phyloP scores from a whole-genome alignment of 1,140 invertebrate genomes.

The Dryas iulia region DNA sequence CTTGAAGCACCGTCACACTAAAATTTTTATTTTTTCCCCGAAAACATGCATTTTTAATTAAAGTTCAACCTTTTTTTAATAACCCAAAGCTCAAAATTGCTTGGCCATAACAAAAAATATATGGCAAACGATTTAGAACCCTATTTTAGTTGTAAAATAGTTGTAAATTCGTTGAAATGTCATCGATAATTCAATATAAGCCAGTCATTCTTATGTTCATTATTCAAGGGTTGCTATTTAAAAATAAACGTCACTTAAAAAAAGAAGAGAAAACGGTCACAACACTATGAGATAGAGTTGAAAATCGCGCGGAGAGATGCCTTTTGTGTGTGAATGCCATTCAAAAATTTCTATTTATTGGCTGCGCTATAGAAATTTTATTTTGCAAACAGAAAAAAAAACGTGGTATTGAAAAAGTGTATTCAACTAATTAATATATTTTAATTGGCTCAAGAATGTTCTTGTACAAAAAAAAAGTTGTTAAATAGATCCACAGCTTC shows the following conservation, averaged over 20 bases:
- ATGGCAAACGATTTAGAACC: slow-evolving; percentile 6
- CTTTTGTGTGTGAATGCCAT: slow-evolving; percentile 16
- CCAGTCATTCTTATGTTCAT: slow-evolving; percentile 29
- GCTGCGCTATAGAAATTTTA: slow-evolving; percentile 23
- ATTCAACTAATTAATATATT: slow-evolving; percentile 30
- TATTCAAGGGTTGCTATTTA: slow-evolving; percentile 30
- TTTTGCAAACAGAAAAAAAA: slow-evolving; percentile 28
- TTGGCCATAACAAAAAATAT: not conserved
- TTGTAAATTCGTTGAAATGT: not conserved
- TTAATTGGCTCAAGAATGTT: slow-evolving; percentile 21
- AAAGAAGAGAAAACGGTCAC: not conserved
- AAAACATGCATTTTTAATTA: not conserved
- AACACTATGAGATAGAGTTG: not conserved
- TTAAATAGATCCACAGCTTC: no score
- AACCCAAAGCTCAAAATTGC: not conserved
- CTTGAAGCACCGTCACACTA: slow-evolving; percentile 25
- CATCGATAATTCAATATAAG: slow-evolving; percentile 25
- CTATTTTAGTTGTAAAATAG: not conserved
- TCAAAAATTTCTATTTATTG: slow-evolving; percentile 24
- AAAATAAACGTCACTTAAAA: slow-evolving; percentile 20
- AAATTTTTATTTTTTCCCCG: slow-evolving; percentile 20
- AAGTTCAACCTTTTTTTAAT: not conserved
- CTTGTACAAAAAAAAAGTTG: not conserved
- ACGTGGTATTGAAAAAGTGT: slow-evolving; percentile 12
- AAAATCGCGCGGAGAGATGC: not conserved